Evolutionary conservation across 92 coral and sea anemone genomes (phyloP).

Genomic region (Pocillopora meandrina): DNA sequence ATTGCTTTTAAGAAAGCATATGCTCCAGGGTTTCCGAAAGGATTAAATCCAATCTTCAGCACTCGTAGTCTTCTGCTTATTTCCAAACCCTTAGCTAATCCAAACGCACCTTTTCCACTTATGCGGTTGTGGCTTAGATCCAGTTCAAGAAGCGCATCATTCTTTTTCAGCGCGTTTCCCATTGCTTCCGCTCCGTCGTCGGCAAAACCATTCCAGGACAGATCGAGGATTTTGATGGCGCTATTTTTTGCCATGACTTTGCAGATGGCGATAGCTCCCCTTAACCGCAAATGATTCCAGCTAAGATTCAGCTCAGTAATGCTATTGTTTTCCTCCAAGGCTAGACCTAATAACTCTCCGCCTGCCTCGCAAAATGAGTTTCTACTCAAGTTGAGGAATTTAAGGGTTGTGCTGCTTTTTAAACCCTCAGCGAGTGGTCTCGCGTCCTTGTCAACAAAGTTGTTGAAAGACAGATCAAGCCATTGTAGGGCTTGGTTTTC

Average conservation of each 20-base stretch:
- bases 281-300: conserved; percentile 77
- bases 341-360: conserved; percentile 70
- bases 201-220: conserved; percentile 94
- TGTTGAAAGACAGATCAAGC: conserved; percentile 70
- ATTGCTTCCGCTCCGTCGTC: conserved; percentile 85
- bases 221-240: conserved; percentile 56
- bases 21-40: conserved; percentile 59
- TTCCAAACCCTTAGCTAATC: conserved; percentile 63
- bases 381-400: conserved; percentile 62
- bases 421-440: conserved; percentile 60
- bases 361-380: conserved; percentile 78
- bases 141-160: conserved; percentile 63
- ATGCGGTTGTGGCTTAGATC: conserved; percentile 78
- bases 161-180: conserved; percentile 70
- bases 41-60: conserved; percentile 65
- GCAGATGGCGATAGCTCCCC: conserved; percentile 81
- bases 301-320: conserved; percentile 62
- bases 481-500: conserved; percentile 52
- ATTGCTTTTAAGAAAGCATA: conserved; percentile 59
- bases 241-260: conserved; percentile 66
- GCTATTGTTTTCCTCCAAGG: conserved; percentile 58
- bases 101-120: conserved; percentile 61
- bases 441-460: conserved; percentile 74
- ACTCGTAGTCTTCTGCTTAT: conserved; percentile 55
- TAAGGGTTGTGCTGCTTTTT: conserved; percentile 45